Evolutionary conservation across 2,113 vertebrate species (phyloP).

Genomic region (Labeo catla): DNA sequence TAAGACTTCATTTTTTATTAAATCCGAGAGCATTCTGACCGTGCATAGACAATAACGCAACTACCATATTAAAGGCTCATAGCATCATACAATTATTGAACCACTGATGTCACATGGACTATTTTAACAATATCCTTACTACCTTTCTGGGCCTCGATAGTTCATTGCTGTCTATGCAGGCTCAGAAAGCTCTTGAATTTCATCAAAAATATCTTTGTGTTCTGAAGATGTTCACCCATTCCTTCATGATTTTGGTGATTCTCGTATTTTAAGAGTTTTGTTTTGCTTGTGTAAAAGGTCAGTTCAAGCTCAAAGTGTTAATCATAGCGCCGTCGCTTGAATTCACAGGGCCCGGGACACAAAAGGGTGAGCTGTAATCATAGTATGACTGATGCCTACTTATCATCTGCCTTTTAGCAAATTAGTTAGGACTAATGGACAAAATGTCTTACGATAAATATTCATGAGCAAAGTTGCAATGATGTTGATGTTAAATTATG

Average conservation of each 20-base stretch:
- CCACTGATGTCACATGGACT: no score
- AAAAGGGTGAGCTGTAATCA: background rate
- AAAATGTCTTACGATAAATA: background rate
- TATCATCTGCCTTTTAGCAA: background rate
- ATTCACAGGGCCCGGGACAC: background rate
- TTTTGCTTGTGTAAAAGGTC: conserved; percentile 8
- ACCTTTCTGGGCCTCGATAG: no score
- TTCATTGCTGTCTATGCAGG: no score
- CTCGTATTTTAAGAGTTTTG: background rate
- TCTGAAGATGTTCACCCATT: background rate
- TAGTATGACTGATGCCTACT: background rate
- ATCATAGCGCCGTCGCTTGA: background rate
- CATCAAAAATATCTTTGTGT: no score
- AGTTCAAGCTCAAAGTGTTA: background rate
- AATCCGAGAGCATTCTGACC: no score
- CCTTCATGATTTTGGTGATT: background rate
- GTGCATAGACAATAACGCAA: no score
- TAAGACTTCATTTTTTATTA: no score
- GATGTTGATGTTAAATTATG: background rate
- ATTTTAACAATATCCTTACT: no score
- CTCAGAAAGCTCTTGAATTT: no score
- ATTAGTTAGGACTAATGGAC: background rate
- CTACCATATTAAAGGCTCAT: no score
- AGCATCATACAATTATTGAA: no score
- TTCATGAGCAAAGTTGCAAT: background rate